Percentiles rank a stretch among this genome's conserved stretches.
These are phyloP conservation scores for Caenorhabditis panamensis DNA, from an alignment of 2,888 invertebrate species.

Conservation along the genomic window DNA sequence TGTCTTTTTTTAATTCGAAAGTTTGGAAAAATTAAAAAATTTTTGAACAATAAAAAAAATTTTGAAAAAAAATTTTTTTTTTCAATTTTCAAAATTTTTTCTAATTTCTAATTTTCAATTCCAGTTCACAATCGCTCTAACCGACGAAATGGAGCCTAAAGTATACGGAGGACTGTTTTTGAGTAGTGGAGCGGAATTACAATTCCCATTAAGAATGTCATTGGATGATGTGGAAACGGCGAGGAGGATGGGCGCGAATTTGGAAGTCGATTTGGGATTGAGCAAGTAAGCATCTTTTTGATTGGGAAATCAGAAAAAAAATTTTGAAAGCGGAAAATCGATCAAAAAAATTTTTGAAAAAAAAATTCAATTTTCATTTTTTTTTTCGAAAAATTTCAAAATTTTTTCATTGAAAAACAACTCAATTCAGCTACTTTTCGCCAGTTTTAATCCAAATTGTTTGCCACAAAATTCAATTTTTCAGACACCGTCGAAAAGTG, in stretches of 20 bases:
- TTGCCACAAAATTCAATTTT: no score
- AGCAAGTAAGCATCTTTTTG: constrained; percentile 62
- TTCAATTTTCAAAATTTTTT: no score
- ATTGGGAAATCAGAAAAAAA: background rate
- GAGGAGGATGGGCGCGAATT: constrained; percentile 66
- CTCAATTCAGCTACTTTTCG: no score
- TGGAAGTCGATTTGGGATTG: constrained; percentile 71
- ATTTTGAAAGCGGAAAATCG: background rate
- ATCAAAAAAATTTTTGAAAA: background rate
- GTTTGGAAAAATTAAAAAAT: background rate
- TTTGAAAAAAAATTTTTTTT: no score
- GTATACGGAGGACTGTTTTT: constrained; percentile 70
- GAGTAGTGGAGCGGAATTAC: constrained; percentile 70
- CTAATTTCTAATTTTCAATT: constrained; percentile 4
- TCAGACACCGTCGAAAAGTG: constrained; percentile 70
- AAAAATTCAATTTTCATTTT: background rate
- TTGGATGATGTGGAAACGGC: constrained; percentile 72
- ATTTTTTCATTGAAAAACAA: no score
- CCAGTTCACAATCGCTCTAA: constrained; percentile 62
- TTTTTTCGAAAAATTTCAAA: background rate
- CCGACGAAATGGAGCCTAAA: constrained; percentile 70
- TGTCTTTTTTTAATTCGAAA: no score
- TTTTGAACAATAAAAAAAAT: background rate
- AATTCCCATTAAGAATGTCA: constrained; percentile 67
- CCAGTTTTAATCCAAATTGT: no score